These are phyloP conservation scores for Merops nubicus DNA, from an alignment of 2,113 vertebrate genomes.

Conservation along the genomic window DNA sequence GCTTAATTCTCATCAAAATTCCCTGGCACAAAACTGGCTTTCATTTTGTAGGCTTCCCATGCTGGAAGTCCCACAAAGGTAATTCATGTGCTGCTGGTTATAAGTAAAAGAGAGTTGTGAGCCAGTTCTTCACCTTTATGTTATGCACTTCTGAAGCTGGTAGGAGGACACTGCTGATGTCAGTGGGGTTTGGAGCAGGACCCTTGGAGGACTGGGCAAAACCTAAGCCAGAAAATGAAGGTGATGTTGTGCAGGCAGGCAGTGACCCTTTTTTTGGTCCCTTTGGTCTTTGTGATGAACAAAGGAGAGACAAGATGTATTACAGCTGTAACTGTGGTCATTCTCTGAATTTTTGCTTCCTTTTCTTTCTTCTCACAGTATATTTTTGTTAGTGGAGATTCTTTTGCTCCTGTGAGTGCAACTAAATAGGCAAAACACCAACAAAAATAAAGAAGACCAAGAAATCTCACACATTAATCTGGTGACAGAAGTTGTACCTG, in stretches of 20 bases:
- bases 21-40: neutral
- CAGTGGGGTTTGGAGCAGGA: neutral
- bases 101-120: neutral
- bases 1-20: neutral
- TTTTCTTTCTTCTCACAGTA: neutral
- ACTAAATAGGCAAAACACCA: neutral
- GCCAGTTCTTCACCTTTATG: neutral
- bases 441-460: neutral
- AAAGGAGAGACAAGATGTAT: neutral
- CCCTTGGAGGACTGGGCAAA: neutral
- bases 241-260: neutral
- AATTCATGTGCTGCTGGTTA: neutral
- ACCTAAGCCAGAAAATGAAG: neutral
- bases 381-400: neutral
- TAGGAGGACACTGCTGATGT: neutral
- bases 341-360: neutral
- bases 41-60: neutral
- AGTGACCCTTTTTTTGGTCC: neutral
- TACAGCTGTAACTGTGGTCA: neutral
- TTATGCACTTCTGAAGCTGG: neutral
- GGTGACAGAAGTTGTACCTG: neutral
- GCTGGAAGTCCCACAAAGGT: neutral
- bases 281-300: neutral
- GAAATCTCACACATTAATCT: neutral
- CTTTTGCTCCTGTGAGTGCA: neutral